Conservation (phyloP, 2,888 invertebrate species). For the Cabera pusaria region DNA sequence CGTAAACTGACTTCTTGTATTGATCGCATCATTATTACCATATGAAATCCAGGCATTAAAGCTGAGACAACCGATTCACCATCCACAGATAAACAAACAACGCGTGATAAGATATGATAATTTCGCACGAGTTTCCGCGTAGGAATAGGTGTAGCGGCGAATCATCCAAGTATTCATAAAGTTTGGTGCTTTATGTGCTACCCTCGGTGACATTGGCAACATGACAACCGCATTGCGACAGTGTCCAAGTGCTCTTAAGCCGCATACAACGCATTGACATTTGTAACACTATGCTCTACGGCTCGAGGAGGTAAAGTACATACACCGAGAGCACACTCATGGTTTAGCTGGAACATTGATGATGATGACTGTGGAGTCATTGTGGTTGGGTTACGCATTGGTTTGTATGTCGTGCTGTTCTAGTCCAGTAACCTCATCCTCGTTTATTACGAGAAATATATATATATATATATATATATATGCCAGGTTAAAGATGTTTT, state of each 20-base stretch:
- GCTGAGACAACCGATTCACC: too few relatives aligned
- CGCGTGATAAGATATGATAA: slow-evolving; percentile 6
- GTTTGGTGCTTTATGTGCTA: slow-evolving; percentile 14
- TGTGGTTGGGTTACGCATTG: too few relatives aligned
- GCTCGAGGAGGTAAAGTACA: slow-evolving; percentile 4
- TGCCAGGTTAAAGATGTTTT: too few relatives aligned
- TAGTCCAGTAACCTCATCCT: too few relatives aligned
- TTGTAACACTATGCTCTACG: slow-evolving; percentile 5
- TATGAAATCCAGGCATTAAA: too few relatives aligned
- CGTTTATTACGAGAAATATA: too few relatives aligned
- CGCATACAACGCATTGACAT: slow-evolving; percentile 13
- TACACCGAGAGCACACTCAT: slow-evolving; percentile 6
- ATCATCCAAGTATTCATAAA: slow-evolving; percentile 17
- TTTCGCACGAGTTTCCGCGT: slow-evolving; percentile 15
- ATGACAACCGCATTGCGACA: slow-evolving; percentile 23
- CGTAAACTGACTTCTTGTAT: too few relatives aligned
- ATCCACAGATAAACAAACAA: too few relatives aligned
- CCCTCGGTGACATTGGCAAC: slow-evolving; percentile 11
- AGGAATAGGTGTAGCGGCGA: slow-evolving; percentile 8
- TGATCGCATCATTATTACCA: too few relatives aligned
- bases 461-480: too few relatives aligned
- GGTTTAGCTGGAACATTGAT: neutral
- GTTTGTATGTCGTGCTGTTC: too few relatives aligned
- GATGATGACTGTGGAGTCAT: too few relatives aligned
- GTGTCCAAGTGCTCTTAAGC: slow-evolving; percentile 2